Percentiles rank a stretch among this genome's conserved stretches.
Conservation (phyloP, 1,140 invertebrate species). For the Aphidius ervi region DNA sequence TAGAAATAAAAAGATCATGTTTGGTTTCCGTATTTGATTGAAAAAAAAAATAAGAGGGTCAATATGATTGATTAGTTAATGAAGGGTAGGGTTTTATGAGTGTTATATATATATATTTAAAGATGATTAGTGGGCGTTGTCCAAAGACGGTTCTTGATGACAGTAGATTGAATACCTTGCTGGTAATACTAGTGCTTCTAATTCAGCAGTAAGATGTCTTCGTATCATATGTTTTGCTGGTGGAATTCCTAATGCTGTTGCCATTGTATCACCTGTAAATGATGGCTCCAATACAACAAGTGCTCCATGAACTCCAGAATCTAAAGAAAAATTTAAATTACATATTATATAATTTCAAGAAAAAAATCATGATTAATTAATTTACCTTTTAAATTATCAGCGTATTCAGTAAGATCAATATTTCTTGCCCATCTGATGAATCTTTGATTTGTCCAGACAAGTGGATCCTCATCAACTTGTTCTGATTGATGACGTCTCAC, state of each 20-base stretch:
- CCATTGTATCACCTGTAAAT: constrained; percentile 91
- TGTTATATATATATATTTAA: neutral
- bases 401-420: constrained; percentile 90
- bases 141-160: constrained; percentile 49
- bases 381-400: constrained; percentile 89
- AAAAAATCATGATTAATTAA: constrained; percentile 11
- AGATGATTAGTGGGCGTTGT: constrained; percentile 45
- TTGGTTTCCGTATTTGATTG: too few relatives aligned
- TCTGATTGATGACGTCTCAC: constrained; percentile 84
- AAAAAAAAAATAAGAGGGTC: too few relatives aligned
- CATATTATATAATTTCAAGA: neutral
- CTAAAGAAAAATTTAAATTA: constrained; percentile 49
- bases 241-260: constrained; percentile 86
- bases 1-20: neutral
- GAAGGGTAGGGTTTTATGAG: neutral
- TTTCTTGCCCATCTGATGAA: constrained; percentile 89
- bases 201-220: constrained; percentile 82
- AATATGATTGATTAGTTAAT: too few relatives aligned
- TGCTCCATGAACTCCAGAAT: constrained; percentile 90
- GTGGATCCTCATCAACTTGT: constrained; percentile 79
- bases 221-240: constrained; percentile 90
- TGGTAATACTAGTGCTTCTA: constrained; percentile 83
- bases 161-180: constrained; percentile 71
- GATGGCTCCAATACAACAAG: constrained; percentile 88
- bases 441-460: constrained; percentile 93